These are phyloP conservation scores for Aulostomus chinensis DNA, from an alignment of 2,797 vertebrate species.

Conservation along the genomic window DNA sequence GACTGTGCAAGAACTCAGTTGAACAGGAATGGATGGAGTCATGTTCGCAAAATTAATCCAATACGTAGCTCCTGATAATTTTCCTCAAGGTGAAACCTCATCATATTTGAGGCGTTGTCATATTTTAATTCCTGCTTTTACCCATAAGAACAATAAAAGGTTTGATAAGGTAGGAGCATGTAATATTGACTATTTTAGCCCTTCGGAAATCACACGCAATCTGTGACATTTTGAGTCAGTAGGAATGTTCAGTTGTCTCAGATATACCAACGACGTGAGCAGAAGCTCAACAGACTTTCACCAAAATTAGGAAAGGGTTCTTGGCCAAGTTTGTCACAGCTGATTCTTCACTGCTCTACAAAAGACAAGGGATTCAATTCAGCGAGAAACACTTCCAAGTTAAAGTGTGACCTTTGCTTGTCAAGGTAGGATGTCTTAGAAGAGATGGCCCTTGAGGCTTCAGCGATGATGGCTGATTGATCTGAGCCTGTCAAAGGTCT, in stretches of 20 bases:
- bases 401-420: conserved; percentile 36
- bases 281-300: too few relatives aligned
- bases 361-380: not conserved
- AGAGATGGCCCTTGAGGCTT: conserved; percentile 26
- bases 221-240: too few relatives aligned
- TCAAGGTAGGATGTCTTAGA: conserved; percentile 27
- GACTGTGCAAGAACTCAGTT: conserved; percentile 63
- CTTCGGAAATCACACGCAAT: too few relatives aligned
- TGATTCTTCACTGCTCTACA: too few relatives aligned
- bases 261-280: too few relatives aligned
- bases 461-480: conserved; percentile 29
- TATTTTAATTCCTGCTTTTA: conserved; percentile 4
- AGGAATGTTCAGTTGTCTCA: too few relatives aligned
- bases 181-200: too few relatives aligned
- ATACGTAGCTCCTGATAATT: conserved; percentile 43
- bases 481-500: conserved; percentile 63
- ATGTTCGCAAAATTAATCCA: conserved; percentile 36
- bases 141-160: too few relatives aligned
- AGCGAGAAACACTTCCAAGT: conserved; percentile 7
- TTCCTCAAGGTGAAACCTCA: not conserved
- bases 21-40: conserved; percentile 53
- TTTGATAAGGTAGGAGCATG: too few relatives aligned
- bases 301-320: too few relatives aligned
- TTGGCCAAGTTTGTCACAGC: too few relatives aligned
- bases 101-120: not conserved